Base-by-base conservation (phyloP, 1,140 invertebrate genomes). In the Ylistrum balloti region DNA sequence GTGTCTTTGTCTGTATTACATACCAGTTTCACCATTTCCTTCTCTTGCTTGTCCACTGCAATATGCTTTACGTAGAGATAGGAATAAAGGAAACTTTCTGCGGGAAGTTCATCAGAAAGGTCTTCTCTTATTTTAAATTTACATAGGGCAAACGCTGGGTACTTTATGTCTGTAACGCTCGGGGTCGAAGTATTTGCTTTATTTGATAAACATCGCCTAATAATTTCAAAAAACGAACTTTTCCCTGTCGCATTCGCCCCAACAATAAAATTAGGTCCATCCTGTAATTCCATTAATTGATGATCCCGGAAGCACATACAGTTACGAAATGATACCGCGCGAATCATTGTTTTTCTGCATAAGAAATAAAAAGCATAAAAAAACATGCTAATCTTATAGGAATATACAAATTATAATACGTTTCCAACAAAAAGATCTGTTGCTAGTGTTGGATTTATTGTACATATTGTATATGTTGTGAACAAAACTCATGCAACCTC, bases 161-260 rank as follows among this genome's bases (percentile, higher is more conserved):
- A 38, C 0, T 5, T 11, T n/a, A 85, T 45, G 56, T 90, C 74
- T n/a, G 20, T 28, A 13, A 88, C 33, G 32, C 33, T 85, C 0
- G 90, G 33, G 20, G 41, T 33, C 28, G 20, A 22, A 33, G 33
- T 45, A 33, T 89, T 91, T 0, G 85, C 33, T 20, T 87, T 41
- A 5, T 34, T 85, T 28, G 88, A 85, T 22, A 88, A 33, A 28
- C 88, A 89, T 11, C 91, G n/a, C 11, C 91, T 34, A 22, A 89
- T 89, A 17, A 89, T 11, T 86, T 91, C 91, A 11, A 91, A 89
- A 33, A 91, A 45, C 13, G 33, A 45, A 20, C 45, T 45, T 22
- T 91, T 91, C 7, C 91, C 91, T 3, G 86, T 85, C 33, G 34
- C 41, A 89, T 91, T 91, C 15, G 38, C 86, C 9, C 91, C 91